Base-by-base conservation (phyloP, 2,888 invertebrate genomes). In the Apodemia duryi region DNA sequence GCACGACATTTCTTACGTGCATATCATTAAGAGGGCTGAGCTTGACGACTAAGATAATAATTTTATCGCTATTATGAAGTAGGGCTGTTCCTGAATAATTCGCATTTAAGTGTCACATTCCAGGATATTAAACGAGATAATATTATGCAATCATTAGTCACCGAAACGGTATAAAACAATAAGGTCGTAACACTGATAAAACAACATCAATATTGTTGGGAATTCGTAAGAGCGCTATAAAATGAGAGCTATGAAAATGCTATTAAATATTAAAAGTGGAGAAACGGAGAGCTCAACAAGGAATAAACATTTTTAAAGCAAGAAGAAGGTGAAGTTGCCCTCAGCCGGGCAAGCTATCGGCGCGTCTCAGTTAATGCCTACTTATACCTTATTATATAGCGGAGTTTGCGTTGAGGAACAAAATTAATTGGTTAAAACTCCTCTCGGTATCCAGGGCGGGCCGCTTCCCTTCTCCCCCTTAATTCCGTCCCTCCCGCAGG, bases 381-480 rank as follows among this genome's bases (percentile, higher is more conserved):
- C 91, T 91, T 91, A 91, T 91, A 91, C 89, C 91, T 91, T 91
- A 91, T 91, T 91, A 90, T 91, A 91, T 91, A 90, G 91, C 91
- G 84, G 87, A 91, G 91, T 91, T 91, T 91, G 91, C 91, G 91
- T 91, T 91, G 92, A 92, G 92, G 92, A 92, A 92, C 92, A 92
- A 92, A 92, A 92, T 92, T 92, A 92, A 92, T 92, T 92, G 92
- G 92, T 92, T 92, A 92, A 92, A 92, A 92, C 92, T 92, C 92
- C 92, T 92, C 92, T 92, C 91, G 86, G 92, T 91, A 91, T 92
- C 92, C 91, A 89, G 86, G 91, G 91, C 86, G 87, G 87, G 83
- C 84, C 77, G 72, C 82, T 83, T 81, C 85, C 84, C 80, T 67
- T 64, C 64, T 81, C 89, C 88, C 88, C 83, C 89, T 88, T 88